Conservation (phyloP, 2,888 invertebrate genomes). For the Pegoplata infirma region DNA sequence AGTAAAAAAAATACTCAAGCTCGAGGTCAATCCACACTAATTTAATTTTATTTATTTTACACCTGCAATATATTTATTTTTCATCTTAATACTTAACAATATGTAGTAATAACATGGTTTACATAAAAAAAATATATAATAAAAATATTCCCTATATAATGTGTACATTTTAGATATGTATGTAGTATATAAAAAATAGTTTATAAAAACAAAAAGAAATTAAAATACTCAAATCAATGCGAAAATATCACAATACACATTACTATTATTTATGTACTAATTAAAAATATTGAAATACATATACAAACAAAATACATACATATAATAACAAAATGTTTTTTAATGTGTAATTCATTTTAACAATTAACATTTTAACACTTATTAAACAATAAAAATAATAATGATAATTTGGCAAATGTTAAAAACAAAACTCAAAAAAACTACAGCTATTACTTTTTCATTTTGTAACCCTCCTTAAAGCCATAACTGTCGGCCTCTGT, state of each 20-base stretch:
- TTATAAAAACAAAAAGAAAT: no score
- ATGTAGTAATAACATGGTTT: not conserved
- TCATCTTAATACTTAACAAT: not conserved
- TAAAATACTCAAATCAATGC: conserved; percentile 40
- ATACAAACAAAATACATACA: conserved; percentile 15
- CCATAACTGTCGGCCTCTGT: conserved; percentile 81
- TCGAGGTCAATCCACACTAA: no score
- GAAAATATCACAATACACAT: conserved; percentile 45
- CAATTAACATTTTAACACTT: not conserved
- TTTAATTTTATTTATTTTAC: not conserved
- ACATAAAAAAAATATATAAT: not conserved
- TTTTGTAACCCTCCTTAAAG: conserved; percentile 77
- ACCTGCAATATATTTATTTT: not conserved
- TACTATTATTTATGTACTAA: conserved; percentile 5
- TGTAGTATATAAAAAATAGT: not conserved
- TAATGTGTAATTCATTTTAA: not conserved
- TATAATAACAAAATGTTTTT: not conserved
- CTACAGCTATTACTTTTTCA: conserved; percentile 65
- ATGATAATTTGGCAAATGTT: conserved; percentile 38
- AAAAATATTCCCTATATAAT: conserved; percentile 23
- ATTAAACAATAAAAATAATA: not conserved
- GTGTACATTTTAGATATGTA: not conserved
- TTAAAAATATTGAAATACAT: not conserved
- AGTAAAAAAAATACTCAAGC: no score
- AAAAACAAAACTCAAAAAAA: conserved; percentile 22